A percentile compares a stretch with the other conserved stretches of the same genome.
phyloP scores from a whole-genome alignment of 2,113 vertebrate genomes.

The Genyomyrus donnyi region DNA sequence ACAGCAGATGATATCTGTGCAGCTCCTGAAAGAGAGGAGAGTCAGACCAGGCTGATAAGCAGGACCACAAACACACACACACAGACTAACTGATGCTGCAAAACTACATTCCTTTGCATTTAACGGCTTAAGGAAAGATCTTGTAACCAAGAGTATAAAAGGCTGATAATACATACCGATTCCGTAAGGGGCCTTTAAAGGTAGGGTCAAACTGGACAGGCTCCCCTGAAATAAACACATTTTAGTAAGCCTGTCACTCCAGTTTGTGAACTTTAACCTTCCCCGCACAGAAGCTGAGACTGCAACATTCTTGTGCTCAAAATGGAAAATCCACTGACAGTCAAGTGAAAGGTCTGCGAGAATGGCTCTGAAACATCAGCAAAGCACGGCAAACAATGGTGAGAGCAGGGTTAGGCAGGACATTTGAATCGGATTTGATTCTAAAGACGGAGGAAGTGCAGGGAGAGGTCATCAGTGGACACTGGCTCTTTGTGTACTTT shows the following conservation, averaged over 20 bases:
- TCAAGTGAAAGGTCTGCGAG: not conserved
- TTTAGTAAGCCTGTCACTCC: not conserved
- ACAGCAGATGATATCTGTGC: constrained; percentile 81
- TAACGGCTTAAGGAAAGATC: not conserved
- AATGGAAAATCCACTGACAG: not conserved
- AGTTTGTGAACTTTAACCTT: not conserved
- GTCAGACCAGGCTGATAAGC: not conserved
- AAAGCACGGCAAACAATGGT: not conserved
- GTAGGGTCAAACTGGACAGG: constrained; percentile 60
- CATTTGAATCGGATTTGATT: not conserved
- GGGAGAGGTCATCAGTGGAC: not conserved
- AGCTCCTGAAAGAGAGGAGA: constrained; percentile 59
- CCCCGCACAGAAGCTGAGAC: not conserved
- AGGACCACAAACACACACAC: not conserved
- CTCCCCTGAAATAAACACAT: constrained; percentile 53
- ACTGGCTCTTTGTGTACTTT: not conserved
- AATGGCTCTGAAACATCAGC: not conserved
- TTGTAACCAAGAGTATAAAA: not conserved
- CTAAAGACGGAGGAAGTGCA: not conserved
- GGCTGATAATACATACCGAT: constrained; percentile 54
- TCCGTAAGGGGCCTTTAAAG: constrained; percentile 74
- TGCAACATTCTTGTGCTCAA: not conserved
- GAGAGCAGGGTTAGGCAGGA: not conserved
- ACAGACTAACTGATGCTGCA: not conserved
- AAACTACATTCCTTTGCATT: not conserved